Conservation (phyloP, 1,140 invertebrate species). For the Drosophila malerkotliana region DNA sequence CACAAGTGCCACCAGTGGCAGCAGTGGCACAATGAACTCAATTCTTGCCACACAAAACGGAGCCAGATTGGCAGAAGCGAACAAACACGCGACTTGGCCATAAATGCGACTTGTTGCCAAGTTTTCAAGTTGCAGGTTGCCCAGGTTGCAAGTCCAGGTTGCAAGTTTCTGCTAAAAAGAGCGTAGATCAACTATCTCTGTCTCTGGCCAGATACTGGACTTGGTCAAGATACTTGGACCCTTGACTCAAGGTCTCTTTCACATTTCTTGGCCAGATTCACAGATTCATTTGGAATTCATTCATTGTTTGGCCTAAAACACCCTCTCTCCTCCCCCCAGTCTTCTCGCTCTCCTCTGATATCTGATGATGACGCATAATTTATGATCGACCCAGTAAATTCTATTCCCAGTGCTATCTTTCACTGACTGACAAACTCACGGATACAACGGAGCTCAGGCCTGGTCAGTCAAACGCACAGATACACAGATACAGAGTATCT, state of each 20-base stretch:
- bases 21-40: constrained; percentile 77
- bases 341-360: neutral
- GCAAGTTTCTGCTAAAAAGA: neutral
- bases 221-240: neutral
- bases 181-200: constrained; percentile 18
- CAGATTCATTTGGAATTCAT: constrained; percentile 47
- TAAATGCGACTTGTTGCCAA: constrained; percentile 64
- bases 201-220: neutral
- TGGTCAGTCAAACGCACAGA: too few species aligned
- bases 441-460: constrained; percentile 5
- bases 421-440: constrained; percentile 33
- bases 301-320: constrained; percentile 48
- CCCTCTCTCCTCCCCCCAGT: neutral
- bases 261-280: constrained; percentile 17
- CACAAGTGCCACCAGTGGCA: neutral
- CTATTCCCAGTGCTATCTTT: constrained; percentile 44
- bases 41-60: constrained; percentile 51
- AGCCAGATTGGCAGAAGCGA: constrained; percentile 43
- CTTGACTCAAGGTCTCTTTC: constrained; percentile 23
- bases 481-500: neutral
- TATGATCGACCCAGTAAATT: constrained; percentile 58
- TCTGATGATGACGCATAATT: constrained; percentile 54
- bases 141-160: neutral
- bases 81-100: constrained; percentile 75
- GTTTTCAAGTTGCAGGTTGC: constrained; percentile 22